Conservation (phyloP, 2,797 vertebrate species). For the Enteromius radiatus region DNA sequence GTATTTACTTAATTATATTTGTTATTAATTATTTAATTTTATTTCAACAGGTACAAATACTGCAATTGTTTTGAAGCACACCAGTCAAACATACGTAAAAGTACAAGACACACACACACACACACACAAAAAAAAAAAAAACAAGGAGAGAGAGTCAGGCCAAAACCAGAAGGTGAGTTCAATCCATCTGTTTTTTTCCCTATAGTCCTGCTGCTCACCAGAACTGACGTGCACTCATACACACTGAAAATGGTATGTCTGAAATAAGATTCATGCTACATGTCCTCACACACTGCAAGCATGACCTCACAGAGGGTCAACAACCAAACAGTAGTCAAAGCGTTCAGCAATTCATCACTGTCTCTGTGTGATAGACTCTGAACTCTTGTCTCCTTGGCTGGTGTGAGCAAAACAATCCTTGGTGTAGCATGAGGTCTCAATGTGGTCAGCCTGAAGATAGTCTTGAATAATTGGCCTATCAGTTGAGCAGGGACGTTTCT, state of each 20-base stretch:
- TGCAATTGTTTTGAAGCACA: too few relatives aligned
- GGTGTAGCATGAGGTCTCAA: slow-evolving; percentile 1
- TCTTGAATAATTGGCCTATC: slow-evolving; percentile 32
- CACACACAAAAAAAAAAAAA: not conserved
- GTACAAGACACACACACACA: not conserved
- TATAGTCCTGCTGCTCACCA: not conserved
- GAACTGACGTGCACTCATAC: slow-evolving; percentile 9
- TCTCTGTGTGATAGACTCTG: slow-evolving; percentile 30
- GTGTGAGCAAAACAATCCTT: slow-evolving; percentile 17
- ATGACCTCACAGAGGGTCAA: slow-evolving; percentile 38
- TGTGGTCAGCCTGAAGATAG: slow-evolving; percentile 14
- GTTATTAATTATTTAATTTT: too few relatives aligned
- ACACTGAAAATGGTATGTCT: slow-evolving; percentile 11
- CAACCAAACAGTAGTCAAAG: slow-evolving; percentile 23
- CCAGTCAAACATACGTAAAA: not conserved
- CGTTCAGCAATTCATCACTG: slow-evolving; percentile 41
- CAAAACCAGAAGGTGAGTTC: slow-evolving; percentile 5
- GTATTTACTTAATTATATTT: too few relatives aligned
- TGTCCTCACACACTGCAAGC: slow-evolving; percentile 15
- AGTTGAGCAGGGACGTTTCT: slow-evolving; percentile 4
- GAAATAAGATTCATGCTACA: slow-evolving; percentile 38
- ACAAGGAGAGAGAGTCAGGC: not conserved
- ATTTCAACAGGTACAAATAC: too few relatives aligned
- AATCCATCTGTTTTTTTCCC: not conserved
- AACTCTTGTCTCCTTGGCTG: slow-evolving; percentile 12